These are phyloP conservation scores for Chrysomela aeneicollis DNA, from an alignment of 2,888 invertebrate species.

Conservation along the genomic window DNA sequence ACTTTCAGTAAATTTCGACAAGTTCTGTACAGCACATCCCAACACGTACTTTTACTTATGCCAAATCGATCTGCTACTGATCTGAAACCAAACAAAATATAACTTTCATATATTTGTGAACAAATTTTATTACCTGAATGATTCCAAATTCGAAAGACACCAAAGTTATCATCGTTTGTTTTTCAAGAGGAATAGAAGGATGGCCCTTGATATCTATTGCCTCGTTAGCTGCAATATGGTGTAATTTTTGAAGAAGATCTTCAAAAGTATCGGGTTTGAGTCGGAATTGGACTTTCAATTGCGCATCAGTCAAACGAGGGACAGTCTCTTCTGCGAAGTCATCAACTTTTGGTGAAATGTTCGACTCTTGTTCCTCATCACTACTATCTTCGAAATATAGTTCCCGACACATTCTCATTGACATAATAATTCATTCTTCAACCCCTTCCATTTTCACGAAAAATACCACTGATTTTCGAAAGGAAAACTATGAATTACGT, in stretches of 20 bases:
- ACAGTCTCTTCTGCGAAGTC: conserved; percentile 12
- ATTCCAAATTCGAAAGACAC: conserved; percentile 16
- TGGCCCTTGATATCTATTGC: not conserved
- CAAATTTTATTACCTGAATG: not conserved
- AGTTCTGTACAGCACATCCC: conserved; percentile 35
- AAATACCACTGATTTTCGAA: too few relatives aligned
- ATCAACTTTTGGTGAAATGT: conserved; percentile 2
- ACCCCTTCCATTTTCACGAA: too few relatives aligned
- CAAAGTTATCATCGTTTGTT: conserved; percentile 30
- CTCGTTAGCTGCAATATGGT: not conserved
- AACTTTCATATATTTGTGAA: not conserved
- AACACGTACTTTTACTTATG: conserved; percentile 36
- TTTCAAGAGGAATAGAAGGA: conserved; percentile 22
- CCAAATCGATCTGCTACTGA: conserved; percentile 36
- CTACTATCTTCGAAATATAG: conserved; percentile 5
- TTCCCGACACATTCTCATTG: not conserved
- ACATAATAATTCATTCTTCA: not conserved
- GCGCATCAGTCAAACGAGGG: conserved; percentile 5
- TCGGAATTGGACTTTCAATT: conserved; percentile 14
- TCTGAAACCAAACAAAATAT: conserved; percentile 25
- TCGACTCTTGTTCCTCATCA: not conserved
- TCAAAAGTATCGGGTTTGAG: conserved; percentile 11
- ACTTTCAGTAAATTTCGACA: conserved; percentile 29
- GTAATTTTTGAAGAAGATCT: conserved; percentile 10
- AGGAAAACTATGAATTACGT: too few relatives aligned